Conservation (phyloP, 2,113 vertebrate species). For the Craseonycteris thonglongyai region DNA sequence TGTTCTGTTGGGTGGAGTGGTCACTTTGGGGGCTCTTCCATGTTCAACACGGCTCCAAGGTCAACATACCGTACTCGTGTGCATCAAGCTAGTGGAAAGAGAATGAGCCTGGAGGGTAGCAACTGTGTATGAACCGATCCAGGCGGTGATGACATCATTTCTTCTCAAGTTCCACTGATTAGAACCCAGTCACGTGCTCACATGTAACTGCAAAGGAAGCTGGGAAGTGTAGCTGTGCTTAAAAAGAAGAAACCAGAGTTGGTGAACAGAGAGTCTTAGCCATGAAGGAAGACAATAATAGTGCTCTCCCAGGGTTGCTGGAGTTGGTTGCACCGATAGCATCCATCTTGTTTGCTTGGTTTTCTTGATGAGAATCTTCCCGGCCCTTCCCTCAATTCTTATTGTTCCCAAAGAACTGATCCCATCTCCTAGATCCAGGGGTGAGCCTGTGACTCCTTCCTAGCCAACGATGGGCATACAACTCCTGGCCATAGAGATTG, state of each 20-base stretch:
- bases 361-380: neutral
- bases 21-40: neutral
- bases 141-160: neutral
- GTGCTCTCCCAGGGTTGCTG: neutral
- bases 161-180: neutral
- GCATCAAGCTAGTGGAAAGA: neutral
- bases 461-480: neutral
- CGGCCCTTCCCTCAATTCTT: neutral
- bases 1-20: neutral
- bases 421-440: neutral
- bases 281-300: neutral
- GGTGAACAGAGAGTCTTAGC: neutral
- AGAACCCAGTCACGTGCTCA: neutral
- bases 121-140: neutral
- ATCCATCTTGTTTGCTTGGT: neutral
- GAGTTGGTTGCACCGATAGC: neutral
- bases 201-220: neutral
- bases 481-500: neutral
- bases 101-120: neutral
- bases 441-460: neutral
- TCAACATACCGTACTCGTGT: neutral
- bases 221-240: neutral
- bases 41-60: neutral
- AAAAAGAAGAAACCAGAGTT: neutral
- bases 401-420: neutral